Conservation (phyloP, 2,888 invertebrate genomes). For the Hydriomena furcata region DNA sequence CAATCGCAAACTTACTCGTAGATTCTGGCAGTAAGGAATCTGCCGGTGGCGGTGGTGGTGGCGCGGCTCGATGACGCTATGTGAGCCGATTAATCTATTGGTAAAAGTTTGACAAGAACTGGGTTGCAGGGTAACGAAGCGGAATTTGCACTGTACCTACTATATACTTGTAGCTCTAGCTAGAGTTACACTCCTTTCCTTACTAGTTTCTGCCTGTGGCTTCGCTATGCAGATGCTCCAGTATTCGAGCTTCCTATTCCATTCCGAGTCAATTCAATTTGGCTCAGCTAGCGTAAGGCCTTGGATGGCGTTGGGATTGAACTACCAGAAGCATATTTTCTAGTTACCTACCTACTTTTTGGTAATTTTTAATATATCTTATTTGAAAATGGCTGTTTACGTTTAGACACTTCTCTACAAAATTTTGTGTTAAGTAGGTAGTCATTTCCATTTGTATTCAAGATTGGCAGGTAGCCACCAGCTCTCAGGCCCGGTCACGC, state of each 20-base stretch:
- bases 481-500: conserved; percentile 58
- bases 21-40: conserved; percentile 39
- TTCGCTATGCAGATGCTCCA: too few species aligned
- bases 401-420: neutral
- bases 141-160: conserved; percentile 2
- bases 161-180: too few species aligned
- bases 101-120: conserved; percentile 47
- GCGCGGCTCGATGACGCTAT: neutral
- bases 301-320: too few species aligned
- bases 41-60: conserved; percentile 9
- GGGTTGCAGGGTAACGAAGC: conserved; percentile 23
- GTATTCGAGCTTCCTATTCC: too few species aligned
- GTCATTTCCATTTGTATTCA: conserved; percentile 35
- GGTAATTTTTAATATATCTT: too few species aligned
- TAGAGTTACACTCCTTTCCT: too few species aligned
- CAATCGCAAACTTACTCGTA: conserved; percentile 42
- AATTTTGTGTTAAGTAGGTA: conserved; percentile 1
- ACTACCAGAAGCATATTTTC: too few species aligned
- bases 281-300: too few species aligned
- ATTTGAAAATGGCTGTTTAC: too few species aligned
- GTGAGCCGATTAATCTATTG: conserved; percentile 40
- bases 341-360: too few species aligned
- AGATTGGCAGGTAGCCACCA: conserved; percentile 32
- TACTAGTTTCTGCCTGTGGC: too few species aligned
- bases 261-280: too few species aligned